phyloP scores from a whole-genome alignment of 2,888 invertebrate species.

The Rhagophthalmus giganteus region DNA sequence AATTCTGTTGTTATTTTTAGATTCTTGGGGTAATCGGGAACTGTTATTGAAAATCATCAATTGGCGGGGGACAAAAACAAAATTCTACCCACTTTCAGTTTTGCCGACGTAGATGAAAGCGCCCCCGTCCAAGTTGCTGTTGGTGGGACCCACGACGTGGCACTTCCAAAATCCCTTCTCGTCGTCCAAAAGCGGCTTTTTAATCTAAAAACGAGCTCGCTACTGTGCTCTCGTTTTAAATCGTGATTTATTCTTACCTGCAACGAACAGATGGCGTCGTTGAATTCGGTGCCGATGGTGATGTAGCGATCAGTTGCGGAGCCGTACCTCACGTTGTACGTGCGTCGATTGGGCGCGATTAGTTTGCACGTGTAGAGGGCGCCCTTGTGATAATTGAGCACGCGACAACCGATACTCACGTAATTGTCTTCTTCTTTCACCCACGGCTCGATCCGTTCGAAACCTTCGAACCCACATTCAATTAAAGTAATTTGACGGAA shows the following conservation, averaged over 20 bases:
- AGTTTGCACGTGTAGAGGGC: slow-evolving; percentile 21
- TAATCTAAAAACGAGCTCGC: slow-evolving; percentile 14
- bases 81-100: background rate
- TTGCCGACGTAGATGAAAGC: slow-evolving; percentile 16
- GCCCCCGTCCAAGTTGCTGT: background rate
- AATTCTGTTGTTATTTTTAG: slow-evolving; percentile 11
- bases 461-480: no score
- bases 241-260: background rate
- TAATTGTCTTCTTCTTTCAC: slow-evolving; percentile 17
- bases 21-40: slow-evolving; percentile 16
- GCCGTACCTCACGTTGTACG: slow-evolving; percentile 4
- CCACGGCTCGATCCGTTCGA: slow-evolving; percentile 14
- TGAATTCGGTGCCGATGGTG: slow-evolving; percentile 3
- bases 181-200: slow-evolving; percentile 26
- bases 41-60: slow-evolving; percentile 7
- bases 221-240: background rate
- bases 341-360: slow-evolving; percentile 23
- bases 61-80: background rate
- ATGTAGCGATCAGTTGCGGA: slow-evolving; percentile 5
- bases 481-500: no score
- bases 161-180: slow-evolving; percentile 34
- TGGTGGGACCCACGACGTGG: slow-evolving; percentile 2
- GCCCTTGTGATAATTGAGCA: slow-evolving; percentile 3
- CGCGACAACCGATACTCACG: slow-evolving; percentile 25
- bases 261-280: background rate